Evolutionary conservation across 2,113 vertebrate genomes (phyloP), one percentile per base, ranked within the genome.

Genomic region (Poecile atricapillus): DNA sequence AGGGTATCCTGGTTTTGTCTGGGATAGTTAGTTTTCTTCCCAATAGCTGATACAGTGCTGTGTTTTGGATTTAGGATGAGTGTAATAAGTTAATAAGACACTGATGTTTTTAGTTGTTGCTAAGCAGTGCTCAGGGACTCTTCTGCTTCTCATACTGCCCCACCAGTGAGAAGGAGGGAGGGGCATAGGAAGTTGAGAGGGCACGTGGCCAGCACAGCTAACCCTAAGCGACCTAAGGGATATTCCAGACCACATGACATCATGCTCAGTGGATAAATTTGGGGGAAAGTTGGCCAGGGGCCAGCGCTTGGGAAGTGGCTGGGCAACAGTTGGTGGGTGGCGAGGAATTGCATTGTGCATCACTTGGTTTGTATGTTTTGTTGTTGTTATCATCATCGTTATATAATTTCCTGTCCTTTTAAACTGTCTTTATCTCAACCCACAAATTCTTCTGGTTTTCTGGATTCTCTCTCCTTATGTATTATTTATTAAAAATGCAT

Each of bases 91-190:
- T 74, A 15, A 9, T 37, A 67, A 55, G 18, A 47, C 39, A 47
- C 21, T 41, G 23, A 27, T 67, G 25, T 27, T 80, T 83, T 43
- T 5, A 33, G 46, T 47, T 13, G 4, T n/a, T 60, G n/a, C 31
- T 80, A 37, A 47, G 53, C 11, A 35, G 12, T 35, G 46, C 41
- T 43, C 39, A 33, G 59, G 15, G 25, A 11, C 25, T 60, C 53
- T 55, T 60, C 67, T 67, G 10, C 21, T 60, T 68, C 22, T 85
- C 47, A 11, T 35, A 47, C 12, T 67, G 25, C 39, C 46, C 18
- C 0, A 0, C 21, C 15, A 74, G 25, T 15, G 31, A 31, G 46
- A 41, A 55, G 22, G 60, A 0, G 0, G 25, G 21, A 73, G 46
- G 4, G 46, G 10, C 74, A 41, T 7, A 11, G 41, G 39, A 41